These are phyloP conservation scores for Troglohyphantes excavatus DNA, from an alignment of 2,888 invertebrate genomes.

Conservation along the genomic window DNA sequence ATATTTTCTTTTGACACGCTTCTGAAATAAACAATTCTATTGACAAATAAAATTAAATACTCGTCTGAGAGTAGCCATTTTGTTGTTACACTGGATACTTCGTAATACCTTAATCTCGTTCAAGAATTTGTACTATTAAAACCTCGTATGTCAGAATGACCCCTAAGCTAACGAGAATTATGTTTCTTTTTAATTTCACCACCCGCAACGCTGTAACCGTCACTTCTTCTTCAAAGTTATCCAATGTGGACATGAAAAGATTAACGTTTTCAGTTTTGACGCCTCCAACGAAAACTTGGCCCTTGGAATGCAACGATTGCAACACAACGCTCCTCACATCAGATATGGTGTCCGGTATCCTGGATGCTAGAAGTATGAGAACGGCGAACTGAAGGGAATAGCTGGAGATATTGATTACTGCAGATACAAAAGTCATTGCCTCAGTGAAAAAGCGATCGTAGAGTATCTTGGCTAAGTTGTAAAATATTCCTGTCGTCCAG, in stretches of 20 bases:
- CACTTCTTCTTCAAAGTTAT: not conserved
- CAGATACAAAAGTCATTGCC: not conserved
- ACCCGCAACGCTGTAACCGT: constrained; percentile 8
- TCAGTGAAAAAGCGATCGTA: not conserved
- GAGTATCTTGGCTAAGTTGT: constrained; percentile 4
- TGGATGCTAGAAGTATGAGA: not conserved
- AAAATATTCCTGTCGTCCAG: constrained; percentile 19
- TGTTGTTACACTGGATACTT: not conserved
- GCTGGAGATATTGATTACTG: not conserved
- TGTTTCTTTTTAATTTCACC: not conserved
- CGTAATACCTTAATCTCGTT: not conserved
- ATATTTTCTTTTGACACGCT: no score
- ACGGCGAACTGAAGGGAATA: not conserved
- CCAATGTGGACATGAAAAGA: constrained; percentile 8
- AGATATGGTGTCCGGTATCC: not conserved
- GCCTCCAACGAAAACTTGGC: not conserved
- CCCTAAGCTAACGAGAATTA: constrained; percentile 23
- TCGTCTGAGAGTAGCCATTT: no score
- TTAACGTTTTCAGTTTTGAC: not conserved
- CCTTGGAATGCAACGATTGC: not conserved
- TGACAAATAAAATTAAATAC: no score
- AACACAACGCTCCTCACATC: constrained; percentile 1
- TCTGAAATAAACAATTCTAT: no score
- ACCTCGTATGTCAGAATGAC: constrained; percentile 21
- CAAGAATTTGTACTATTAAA: not conserved